phyloP scores from a whole-genome alignment of 2,888 invertebrate genomes.

The Neoascia interrupta region DNA sequence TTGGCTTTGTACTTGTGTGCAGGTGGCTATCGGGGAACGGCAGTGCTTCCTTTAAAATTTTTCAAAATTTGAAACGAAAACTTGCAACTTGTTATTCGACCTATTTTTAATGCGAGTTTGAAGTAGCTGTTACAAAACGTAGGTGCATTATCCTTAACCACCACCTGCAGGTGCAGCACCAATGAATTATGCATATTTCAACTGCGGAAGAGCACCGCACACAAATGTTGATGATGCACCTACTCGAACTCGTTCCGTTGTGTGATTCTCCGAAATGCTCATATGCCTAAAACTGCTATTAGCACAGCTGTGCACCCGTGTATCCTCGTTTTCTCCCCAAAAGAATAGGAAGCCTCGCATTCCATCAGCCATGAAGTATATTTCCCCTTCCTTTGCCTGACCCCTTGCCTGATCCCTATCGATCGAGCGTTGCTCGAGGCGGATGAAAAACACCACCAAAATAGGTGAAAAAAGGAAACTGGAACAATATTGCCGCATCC shows the following conservation, averaged over 20 bases:
- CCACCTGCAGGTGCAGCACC: slow-evolving; percentile 45
- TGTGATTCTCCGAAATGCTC: slow-evolving; percentile 40
- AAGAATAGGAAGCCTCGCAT: slow-evolving; percentile 46
- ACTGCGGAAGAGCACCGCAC: slow-evolving; percentile 33
- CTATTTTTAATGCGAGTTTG: not conserved
- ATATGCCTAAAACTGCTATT: slow-evolving; percentile 38
- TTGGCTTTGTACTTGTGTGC: no score
- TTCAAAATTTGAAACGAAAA: no score
- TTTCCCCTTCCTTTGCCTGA: slow-evolving; percentile 21
- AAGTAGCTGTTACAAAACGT: not conserved
- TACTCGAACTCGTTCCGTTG: slow-evolving; percentile 60
- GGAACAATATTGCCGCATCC: slow-evolving; percentile 51
- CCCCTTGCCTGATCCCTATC: slow-evolving; percentile 28
- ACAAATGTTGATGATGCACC: slow-evolving; percentile 39
- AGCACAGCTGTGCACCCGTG: slow-evolving; percentile 50
- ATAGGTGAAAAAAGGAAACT: slow-evolving; percentile 55
- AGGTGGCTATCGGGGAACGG: no score
- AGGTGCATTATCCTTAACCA: no score
- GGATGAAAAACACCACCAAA: slow-evolving; percentile 9
- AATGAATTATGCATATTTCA: slow-evolving; percentile 50
- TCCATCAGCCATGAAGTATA: slow-evolving; percentile 36
- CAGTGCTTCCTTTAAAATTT: no score
- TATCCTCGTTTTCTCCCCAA: slow-evolving; percentile 13
- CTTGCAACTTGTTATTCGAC: not conserved
- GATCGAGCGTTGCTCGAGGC: slow-evolving; percentile 10